Evolutionary conservation across 2,888 invertebrate genomes (phyloP).

Genomic region (Drosophila kanekoi): DNA sequence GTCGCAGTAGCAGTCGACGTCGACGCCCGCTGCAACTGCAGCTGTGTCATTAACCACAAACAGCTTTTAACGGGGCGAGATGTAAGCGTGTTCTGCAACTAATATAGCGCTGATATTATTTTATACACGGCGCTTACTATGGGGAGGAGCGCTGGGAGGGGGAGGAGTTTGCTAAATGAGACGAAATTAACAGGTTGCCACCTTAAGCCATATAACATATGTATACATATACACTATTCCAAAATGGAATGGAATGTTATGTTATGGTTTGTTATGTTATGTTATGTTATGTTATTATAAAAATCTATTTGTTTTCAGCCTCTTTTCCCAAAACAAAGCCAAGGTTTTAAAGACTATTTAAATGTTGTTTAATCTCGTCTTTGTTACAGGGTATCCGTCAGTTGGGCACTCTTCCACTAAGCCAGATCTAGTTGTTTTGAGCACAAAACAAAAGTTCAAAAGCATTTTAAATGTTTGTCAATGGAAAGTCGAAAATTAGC

Average conservation of each 20-base stretch:
- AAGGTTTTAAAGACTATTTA: too few species aligned
- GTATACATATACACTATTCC: too few species aligned
- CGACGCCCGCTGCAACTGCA: constrained; percentile 15
- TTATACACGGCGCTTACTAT: neutral
- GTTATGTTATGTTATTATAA: too few species aligned
- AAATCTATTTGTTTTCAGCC: too few species aligned
- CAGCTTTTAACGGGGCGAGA: neutral
- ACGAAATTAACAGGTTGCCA: too few species aligned
- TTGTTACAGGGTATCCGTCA: neutral
- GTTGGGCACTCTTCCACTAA: neutral
- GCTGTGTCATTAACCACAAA: constrained; percentile 41
- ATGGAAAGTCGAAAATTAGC: constrained; percentile 73
- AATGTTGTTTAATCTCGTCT: too few species aligned
- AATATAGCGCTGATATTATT: constrained; percentile 1
- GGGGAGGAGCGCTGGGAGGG: too few species aligned
- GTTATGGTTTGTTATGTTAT: too few species aligned
- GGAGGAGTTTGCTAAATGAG: neutral
- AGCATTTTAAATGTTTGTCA: constrained; percentile 71
- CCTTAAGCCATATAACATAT: too few species aligned
- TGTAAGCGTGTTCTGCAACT: constrained; percentile 1
- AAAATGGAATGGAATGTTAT: too few species aligned
- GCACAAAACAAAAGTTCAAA: constrained; percentile 41
- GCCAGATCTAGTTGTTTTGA: neutral
- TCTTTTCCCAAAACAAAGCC: too few species aligned
- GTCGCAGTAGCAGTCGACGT: constrained; percentile 6